These are phyloP conservation scores for Luidia sarsii DNA, from an alignment of 53 echinoderm and acorn worm genomes.

Conservation along the genomic window DNA sequence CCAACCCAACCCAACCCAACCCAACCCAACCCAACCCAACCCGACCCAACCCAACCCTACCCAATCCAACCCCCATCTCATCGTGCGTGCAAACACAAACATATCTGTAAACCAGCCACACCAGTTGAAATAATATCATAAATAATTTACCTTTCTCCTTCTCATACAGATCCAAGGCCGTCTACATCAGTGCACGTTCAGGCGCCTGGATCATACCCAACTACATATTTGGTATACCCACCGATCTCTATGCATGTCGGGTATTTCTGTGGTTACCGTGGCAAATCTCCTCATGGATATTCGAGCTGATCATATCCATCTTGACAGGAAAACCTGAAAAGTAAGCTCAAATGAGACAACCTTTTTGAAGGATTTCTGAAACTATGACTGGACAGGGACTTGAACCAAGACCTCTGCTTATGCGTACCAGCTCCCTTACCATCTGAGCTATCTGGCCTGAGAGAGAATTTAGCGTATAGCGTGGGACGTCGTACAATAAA, in stretches of 20 bases:
- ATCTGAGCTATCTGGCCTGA: too few species aligned
- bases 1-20: not conserved
- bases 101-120: not conserved
- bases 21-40: too few species aligned
- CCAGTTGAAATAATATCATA: not conserved
- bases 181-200: constrained; percentile 85
- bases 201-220: constrained; percentile 93
- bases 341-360: constrained; percentile 70
- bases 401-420: too few species aligned
- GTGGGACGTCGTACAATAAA: too few species aligned
- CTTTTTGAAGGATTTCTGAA: too few species aligned
- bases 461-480: too few species aligned
- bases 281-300: constrained; percentile 57
- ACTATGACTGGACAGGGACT: too few species aligned
- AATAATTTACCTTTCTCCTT: not conserved
- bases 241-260: constrained; percentile 79
- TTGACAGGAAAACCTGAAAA: constrained; percentile 73
- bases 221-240: constrained; percentile 83
- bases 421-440: too few species aligned
- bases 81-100: not conserved
- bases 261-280: constrained; percentile 80
- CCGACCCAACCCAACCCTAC: too few species aligned
- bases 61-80: not conserved
- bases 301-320: constrained; percentile 61
- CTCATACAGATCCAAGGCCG: constrained; percentile 79